Conservation (phyloP, 1,140 invertebrate species). For the Hylaeus anthracinus region DNA sequence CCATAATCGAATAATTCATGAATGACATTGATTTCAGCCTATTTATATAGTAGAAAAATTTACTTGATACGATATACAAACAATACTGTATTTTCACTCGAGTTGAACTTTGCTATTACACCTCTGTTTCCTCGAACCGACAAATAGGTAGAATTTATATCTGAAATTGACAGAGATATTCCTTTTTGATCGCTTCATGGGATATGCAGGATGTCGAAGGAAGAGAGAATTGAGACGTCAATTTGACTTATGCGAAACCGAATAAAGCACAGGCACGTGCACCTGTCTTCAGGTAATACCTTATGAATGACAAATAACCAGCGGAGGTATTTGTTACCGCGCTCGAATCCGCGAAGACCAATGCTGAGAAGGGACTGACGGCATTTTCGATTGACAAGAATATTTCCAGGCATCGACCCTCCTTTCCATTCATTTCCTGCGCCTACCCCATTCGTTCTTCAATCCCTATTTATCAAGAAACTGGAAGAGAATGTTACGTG, state of each 20-base stretch:
- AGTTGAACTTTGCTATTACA: no score
- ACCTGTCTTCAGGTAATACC: constrained; percentile 34
- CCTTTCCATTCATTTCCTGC: constrained; percentile 21
- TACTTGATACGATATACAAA: no score
- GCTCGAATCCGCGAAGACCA: constrained; percentile 15
- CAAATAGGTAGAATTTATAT: neutral
- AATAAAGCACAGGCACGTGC: constrained; percentile 34
- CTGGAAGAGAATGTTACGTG: neutral
- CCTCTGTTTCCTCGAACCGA: neutral
- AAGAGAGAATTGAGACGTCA: constrained; percentile 25
- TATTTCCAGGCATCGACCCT: constrained; percentile 10
- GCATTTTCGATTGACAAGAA: constrained; percentile 34
- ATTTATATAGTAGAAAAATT: no score
- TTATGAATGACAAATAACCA: constrained; percentile 49
- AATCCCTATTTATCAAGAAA: constrained; percentile 6
- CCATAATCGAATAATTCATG: no score
- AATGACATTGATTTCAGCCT: no score
- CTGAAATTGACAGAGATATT: neutral
- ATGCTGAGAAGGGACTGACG: constrained; percentile 33
- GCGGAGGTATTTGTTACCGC: constrained; percentile 40
- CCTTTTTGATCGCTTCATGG: neutral
- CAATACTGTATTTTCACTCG: no score
- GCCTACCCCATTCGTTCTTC: neutral
- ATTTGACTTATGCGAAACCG: constrained; percentile 30
- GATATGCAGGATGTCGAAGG: neutral